A percentile compares a stretch with the other conserved stretches of the same genome.
Conservation (phyloP, 2,113 vertebrate genomes). For the Tragelaphus buxtoni region DNA sequence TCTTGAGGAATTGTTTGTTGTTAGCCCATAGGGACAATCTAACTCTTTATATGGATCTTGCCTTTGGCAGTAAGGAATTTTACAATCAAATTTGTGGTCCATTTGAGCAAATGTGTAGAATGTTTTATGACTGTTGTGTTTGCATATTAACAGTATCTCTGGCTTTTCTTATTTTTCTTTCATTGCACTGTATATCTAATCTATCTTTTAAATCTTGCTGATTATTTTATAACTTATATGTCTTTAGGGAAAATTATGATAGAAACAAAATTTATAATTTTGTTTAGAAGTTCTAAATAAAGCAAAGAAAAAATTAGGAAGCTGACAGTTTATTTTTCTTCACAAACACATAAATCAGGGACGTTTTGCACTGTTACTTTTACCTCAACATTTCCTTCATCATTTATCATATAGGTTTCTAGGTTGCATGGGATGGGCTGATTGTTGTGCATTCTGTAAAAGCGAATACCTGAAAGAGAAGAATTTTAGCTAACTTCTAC, state of each 20-base stretch:
- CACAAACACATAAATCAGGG: neutral
- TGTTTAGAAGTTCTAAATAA: slow-evolving; percentile 4
- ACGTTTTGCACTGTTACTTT: neutral
- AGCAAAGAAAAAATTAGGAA: neutral
- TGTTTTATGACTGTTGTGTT: slow-evolving; percentile 23
- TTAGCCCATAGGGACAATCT: slow-evolving; percentile 32
- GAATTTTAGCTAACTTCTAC: neutral
- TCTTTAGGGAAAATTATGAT: neutral
- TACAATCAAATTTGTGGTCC: slow-evolving; percentile 41
- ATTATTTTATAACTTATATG: slow-evolving; percentile 28
- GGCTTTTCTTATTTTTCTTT: slow-evolving; percentile 18
- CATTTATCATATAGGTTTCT: neutral
- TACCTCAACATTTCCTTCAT: neutral
- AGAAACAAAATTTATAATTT: neutral
- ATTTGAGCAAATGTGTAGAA: slow-evolving; percentile 41
- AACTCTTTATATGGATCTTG: slow-evolving; percentile 36
- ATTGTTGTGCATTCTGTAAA: neutral
- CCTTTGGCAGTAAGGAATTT: slow-evolving; percentile 46
- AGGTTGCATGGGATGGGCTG: neutral
- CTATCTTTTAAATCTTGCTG: neutral
- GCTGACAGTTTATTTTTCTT: neutral
- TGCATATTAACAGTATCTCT: slow-evolving; percentile 34
- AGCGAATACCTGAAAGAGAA: neutral
- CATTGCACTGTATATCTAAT: neutral
- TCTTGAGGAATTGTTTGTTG: slow-evolving; percentile 46